Base-by-base conservation (phyloP, 2,113 vertebrate species). In the Phylloscopus trochilus region DNA sequence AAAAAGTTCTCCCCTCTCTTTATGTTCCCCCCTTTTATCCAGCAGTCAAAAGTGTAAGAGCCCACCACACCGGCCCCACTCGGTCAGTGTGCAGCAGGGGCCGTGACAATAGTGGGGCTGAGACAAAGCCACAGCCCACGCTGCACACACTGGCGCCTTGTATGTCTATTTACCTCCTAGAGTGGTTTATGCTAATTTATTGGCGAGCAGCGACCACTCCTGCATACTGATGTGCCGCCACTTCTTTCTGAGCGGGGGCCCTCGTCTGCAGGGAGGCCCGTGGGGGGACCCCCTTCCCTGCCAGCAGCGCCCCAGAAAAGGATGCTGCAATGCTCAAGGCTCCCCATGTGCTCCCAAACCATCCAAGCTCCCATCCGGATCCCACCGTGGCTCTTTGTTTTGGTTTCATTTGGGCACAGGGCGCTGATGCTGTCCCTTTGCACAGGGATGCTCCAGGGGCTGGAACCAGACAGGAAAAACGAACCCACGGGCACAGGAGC, bases 81-180 rank as follows among this genome's bases (percentile, higher is more conserved):
- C 94, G 87, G 96, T 97, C 96, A 96, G 95, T 93, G 91, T 97
- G 96, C 96, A 96, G 95, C 92, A 92, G 96, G 89, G 94, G 90
- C 96, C 22, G 66, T 96, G 97, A 97, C 97, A 97, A 97, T 98
- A 96, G 96, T 96, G 96, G 95, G 88, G 81, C 63, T 24, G 94
- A 96, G 96, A 98, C 97, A 98, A 98, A 98, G 97, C 94, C 89
- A 82, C 95, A 95, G 94, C 95, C 97, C 77, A 94, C 84, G 74
- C 94, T 89, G 96, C 91, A 93, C 96, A 95, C 96, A 97, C 95
- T 96, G 86, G 96, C 87, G 95, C 96, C 97, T 93, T 96, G 96
- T 95, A 96, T 97, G 97, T 97, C 96, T 97, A 96, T 97, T 97
- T 94, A 97, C 97, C 98, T 98, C 98, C 97, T 77, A 96, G 97